A percentile compares a stretch with the other conserved stretches of the same genome.
These are phyloP conservation scores for Cerastis leucographa DNA, from an alignment of 2,888 invertebrate species.

Conservation along the genomic window DNA sequence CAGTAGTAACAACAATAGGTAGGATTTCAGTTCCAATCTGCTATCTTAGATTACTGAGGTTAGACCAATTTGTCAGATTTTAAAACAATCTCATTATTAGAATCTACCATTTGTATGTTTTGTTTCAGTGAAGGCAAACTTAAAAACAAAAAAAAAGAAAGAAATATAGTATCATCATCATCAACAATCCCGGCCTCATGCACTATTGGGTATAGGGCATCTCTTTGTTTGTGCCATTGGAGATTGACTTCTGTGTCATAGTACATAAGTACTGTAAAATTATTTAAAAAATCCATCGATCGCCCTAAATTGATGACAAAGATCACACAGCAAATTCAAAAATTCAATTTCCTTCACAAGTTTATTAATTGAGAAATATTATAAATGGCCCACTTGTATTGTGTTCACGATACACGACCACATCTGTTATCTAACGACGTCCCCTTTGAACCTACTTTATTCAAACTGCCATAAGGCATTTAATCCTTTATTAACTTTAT, in stretches of 20 bases:
- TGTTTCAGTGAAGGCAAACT: too few relatives aligned
- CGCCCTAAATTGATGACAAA: neutral
- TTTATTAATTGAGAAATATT: conserved; percentile 63
- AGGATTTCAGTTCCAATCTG: neutral
- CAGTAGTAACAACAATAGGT: neutral
- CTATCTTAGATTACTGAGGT: neutral
- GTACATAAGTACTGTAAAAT: too few relatives aligned
- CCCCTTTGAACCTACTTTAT: conserved; percentile 49
- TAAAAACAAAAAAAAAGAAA: too few relatives aligned
- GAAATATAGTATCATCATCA: too few relatives aligned
- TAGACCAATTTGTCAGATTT: neutral
- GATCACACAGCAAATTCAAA: neutral
- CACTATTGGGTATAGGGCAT: too few relatives aligned
- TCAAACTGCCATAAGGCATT: conserved; percentile 57
- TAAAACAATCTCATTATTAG: neutral
- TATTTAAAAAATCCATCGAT: too few relatives aligned
- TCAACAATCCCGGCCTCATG: too few relatives aligned
- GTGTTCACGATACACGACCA: conserved; percentile 57
- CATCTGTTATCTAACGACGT: conserved; percentile 66
- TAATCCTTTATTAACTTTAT: conserved; percentile 61
- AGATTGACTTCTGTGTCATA: too few relatives aligned
- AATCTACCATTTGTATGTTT: too few relatives aligned
- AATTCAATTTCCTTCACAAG: conserved; percentile 24
- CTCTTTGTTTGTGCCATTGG: too few relatives aligned
- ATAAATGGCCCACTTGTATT: conserved; percentile 61